These are phyloP conservation scores for Cyclura pinguis DNA, from an alignment of 2,797 vertebrate species.

Conservation along the genomic window DNA sequence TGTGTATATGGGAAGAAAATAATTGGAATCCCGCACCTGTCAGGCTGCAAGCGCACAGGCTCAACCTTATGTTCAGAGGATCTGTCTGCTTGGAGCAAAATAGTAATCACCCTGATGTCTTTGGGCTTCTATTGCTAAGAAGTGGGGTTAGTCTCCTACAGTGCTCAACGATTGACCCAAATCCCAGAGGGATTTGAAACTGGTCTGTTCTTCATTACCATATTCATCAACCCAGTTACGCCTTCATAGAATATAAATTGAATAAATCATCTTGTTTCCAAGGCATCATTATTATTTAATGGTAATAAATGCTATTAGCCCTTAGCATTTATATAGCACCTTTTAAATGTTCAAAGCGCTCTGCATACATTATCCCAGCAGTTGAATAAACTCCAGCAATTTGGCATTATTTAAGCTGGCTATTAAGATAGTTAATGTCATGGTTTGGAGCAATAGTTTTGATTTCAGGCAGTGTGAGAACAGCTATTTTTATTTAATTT, in stretches of 20 bases:
- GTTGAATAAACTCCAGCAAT: conserved; percentile 13
- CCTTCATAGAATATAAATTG: conserved; percentile 5
- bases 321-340: conserved; percentile 27
- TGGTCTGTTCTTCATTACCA: conserved; percentile 29
- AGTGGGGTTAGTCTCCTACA: conserved; percentile 7
- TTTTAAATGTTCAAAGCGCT: conserved; percentile 28
- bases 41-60: neutral
- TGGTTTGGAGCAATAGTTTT: neutral
- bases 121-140: neutral
- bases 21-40: neutral
- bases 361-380: conserved; percentile 6
- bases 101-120: neutral
- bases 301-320: conserved; percentile 31
- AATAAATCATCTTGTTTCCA: conserved; percentile 40
- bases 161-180: neutral
- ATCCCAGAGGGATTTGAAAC: neutral
- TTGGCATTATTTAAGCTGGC: conserved; percentile 7
- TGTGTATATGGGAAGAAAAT: neutral
- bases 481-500: conserved; percentile 9
- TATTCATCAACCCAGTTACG: conserved; percentile 26
- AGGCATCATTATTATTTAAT: conserved; percentile 38
- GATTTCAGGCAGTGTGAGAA: neutral
- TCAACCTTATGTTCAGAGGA: neutral
- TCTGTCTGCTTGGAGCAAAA: neutral
- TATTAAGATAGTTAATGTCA: conserved; percentile 11